Evolutionary conservation across 2,888 invertebrate genomes (phyloP).

Genomic region (Aethes cnicana): DNA sequence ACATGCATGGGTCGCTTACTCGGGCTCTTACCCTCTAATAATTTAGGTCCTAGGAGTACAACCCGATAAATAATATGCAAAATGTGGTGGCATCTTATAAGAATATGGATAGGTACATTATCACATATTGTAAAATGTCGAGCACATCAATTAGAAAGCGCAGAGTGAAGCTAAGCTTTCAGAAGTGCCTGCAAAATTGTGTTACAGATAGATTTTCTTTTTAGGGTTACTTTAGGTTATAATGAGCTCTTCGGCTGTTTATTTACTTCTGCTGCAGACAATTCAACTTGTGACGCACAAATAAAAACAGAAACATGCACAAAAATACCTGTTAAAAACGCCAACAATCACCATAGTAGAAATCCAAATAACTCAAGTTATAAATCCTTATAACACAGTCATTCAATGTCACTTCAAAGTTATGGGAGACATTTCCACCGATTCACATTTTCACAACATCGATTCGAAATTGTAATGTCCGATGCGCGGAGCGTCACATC

Average conservation of each 20-base stretch:
- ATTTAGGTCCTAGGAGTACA: too few relatives aligned
- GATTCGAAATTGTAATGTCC: slow-evolving; percentile 46
- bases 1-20: too few relatives aligned
- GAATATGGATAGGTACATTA: too few relatives aligned
- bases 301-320: neutral
- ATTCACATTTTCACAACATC: slow-evolving; percentile 56
- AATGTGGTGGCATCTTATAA: too few relatives aligned
- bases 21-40: too few relatives aligned
- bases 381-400: slow-evolving; percentile 31
- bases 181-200: too few relatives aligned
- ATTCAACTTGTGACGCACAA: slow-evolving; percentile 4
- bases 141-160: too few relatives aligned
- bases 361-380: slow-evolving; percentile 45
- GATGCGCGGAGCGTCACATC: slow-evolving; percentile 44
- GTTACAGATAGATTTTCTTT: too few relatives aligned
- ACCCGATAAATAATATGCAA: too few relatives aligned
- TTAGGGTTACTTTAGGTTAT: too few relatives aligned
- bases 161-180: too few relatives aligned
- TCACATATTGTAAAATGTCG: too few relatives aligned
- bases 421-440: slow-evolving; percentile 64
- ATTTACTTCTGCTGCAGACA: neutral
- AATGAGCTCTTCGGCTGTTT: neutral
- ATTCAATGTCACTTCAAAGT: slow-evolving; percentile 49
- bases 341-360: slow-evolving; percentile 80
- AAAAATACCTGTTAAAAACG: slow-evolving; percentile 74